Conservation (phyloP, 2,888 invertebrate species). For the Acheta domesticus region DNA sequence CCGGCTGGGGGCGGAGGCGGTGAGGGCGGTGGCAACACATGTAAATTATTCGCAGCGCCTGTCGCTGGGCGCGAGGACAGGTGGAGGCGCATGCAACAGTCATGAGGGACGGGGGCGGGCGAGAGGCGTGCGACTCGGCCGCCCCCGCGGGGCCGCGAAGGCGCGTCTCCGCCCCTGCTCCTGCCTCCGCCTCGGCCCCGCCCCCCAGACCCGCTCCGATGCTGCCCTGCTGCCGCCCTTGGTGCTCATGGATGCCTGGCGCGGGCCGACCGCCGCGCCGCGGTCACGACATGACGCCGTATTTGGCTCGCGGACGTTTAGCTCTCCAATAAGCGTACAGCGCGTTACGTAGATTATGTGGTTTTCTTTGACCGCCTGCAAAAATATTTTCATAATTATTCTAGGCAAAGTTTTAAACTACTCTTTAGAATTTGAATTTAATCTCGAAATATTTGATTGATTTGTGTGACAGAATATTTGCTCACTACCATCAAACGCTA, state of each 20-base stretch:
- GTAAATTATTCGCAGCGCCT: slow-evolving; percentile 1
- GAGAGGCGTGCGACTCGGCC: neutral
- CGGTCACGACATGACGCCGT: no score
- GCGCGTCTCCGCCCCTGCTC: neutral
- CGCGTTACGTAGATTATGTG: no score
- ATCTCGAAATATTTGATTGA: no score
- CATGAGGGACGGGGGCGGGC: neutral
- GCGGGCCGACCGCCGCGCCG: neutral
- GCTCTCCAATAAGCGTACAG: no score
- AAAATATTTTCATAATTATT: no score
- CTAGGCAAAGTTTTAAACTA: no score
- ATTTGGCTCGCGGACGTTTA: no score
- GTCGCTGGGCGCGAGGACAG: slow-evolving; percentile 18
- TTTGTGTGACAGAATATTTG: no score
- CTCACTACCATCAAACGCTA: no score
- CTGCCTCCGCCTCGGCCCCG: neutral
- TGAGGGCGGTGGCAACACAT: slow-evolving; percentile 18
- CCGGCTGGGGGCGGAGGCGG: neutral
- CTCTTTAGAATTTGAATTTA: no score
- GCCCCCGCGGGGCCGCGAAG: slow-evolving; percentile 6
- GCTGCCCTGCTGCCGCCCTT: neutral
- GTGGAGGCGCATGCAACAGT: slow-evolving; percentile 18
- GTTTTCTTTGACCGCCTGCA: no score
- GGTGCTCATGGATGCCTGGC: neutral
- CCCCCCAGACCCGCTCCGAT: neutral